Percentiles rank a stretch among this genome's conserved stretches.
Evolutionary conservation across 2,888 invertebrate genomes (phyloP).

Genomic region (Heliconius hortense): DNA sequence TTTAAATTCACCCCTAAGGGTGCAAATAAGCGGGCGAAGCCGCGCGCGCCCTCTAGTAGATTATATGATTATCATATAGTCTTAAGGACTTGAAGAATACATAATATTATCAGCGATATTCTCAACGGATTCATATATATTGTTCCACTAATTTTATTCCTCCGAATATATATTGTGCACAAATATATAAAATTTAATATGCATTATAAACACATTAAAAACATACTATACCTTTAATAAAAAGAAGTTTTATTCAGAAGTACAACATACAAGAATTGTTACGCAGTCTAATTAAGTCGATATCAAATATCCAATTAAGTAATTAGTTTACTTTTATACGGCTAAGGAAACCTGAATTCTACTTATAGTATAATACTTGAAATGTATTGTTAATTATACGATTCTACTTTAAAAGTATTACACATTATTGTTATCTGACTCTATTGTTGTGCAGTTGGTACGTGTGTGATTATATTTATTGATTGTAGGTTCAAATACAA

Average conservation of each 20-base stretch:
- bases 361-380: neutral
- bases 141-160: too few relatives aligned
- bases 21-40: too few relatives aligned
- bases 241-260: neutral
- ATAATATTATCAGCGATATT: too few relatives aligned
- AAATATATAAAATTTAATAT: neutral
- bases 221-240: neutral
- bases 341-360: slow-evolving; percentile 17
- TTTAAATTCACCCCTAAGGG: too few relatives aligned
- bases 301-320: slow-evolving; percentile 26
- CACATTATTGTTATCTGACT: neutral
- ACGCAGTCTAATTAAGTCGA: slow-evolving; percentile 22
- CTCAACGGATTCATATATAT: neutral
- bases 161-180: too few relatives aligned
- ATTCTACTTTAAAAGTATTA: neutral
- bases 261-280: slow-evolving; percentile 14
- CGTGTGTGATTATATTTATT: neutral
- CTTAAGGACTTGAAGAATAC: too few relatives aligned
- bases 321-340: slow-evolving; percentile 19
- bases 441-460: neutral
- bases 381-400: neutral
- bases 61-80: too few relatives aligned
- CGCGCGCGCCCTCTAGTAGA: too few relatives aligned
- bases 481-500: neutral
- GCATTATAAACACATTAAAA: neutral